Evolutionary conservation across 2,113 vertebrate species (phyloP).

Genomic region (Melanerpes aurifrons): DNA sequence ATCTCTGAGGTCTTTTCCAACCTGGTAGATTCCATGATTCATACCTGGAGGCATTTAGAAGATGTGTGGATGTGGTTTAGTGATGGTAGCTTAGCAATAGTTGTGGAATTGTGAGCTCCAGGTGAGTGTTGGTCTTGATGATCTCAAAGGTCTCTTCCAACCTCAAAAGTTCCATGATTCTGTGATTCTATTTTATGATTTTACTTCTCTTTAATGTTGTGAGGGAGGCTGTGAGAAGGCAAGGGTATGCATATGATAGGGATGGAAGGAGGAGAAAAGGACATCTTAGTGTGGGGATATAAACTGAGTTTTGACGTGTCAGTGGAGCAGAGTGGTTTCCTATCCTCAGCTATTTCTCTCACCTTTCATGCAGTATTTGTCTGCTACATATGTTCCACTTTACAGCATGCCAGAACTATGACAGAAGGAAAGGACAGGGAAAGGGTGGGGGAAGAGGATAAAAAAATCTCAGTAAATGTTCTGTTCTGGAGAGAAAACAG

Average conservation of each 20-base stretch:
- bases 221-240: neutral
- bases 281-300: neutral
- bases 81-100: too few relatives aligned
- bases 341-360: neutral
- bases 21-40: too few relatives aligned
- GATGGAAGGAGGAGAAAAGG: neutral
- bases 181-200: too few relatives aligned
- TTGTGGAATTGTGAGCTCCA: too few relatives aligned
- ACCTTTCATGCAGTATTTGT: neutral
- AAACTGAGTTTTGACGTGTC: fast-evolving
- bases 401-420: neutral
- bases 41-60: too few relatives aligned
- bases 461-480: neutral
- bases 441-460: neutral
- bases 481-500: conserved; percentile 33
- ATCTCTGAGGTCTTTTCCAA: too few relatives aligned
- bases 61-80: too few relatives aligned
- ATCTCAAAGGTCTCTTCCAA: too few relatives aligned
- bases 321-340: neutral
- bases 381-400: conserved; percentile 1
- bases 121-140: too few relatives aligned
- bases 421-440: conserved; percentile 4
- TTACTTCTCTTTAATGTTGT: neutral
- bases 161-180: too few relatives aligned
- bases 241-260: neutral